phyloP scores from a whole-genome alignment of 92 coral and sea anemone species.

The Hydrozoanthus gracilis region DNA sequence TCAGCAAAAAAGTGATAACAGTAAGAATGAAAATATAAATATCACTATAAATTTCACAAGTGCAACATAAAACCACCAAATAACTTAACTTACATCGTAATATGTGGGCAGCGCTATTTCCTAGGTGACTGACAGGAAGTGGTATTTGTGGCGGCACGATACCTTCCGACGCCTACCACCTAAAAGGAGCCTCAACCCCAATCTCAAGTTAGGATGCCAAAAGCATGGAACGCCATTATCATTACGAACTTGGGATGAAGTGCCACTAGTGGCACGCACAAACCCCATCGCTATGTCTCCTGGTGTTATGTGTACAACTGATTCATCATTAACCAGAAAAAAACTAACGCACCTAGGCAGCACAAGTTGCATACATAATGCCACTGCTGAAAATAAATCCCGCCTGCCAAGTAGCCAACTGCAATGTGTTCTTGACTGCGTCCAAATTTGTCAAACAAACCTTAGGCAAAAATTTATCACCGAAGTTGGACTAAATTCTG shows the following conservation, averaged over 20 bases:
- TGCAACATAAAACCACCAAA: not conserved
- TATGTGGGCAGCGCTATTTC: conserved; percentile 21
- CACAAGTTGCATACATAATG: conserved; percentile 4
- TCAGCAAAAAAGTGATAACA: not conserved
- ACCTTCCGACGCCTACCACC: conserved; percentile 27
- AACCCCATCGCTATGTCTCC: conserved; percentile 40
- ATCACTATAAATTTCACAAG: not conserved
- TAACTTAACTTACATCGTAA: not conserved
- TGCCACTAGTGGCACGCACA: conserved; percentile 8
- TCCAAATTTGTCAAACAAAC: conserved; percentile 1
- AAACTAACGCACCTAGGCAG: conserved; percentile 10
- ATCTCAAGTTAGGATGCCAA: conserved; percentile 34
- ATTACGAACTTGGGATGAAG: conserved; percentile 40
- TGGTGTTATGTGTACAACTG: conserved; percentile 40
- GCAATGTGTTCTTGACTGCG: conserved; percentile 5
- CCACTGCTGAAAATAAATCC: conserved; percentile 29
- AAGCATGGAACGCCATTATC: conserved; percentile 42
- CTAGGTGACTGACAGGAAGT: conserved; percentile 36
- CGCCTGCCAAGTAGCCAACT: conserved; percentile 41
- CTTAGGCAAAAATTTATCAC: not conserved
- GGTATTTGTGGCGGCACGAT: conserved; percentile 33
- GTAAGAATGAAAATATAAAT: not conserved
- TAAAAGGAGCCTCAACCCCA: conserved; percentile 41
- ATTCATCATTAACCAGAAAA: conserved; percentile 1
- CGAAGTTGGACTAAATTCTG: conserved; percentile 9